Evolutionary conservation across 1,140 invertebrate species (phyloP).

Genomic region (Cyclargus thomasi): DNA sequence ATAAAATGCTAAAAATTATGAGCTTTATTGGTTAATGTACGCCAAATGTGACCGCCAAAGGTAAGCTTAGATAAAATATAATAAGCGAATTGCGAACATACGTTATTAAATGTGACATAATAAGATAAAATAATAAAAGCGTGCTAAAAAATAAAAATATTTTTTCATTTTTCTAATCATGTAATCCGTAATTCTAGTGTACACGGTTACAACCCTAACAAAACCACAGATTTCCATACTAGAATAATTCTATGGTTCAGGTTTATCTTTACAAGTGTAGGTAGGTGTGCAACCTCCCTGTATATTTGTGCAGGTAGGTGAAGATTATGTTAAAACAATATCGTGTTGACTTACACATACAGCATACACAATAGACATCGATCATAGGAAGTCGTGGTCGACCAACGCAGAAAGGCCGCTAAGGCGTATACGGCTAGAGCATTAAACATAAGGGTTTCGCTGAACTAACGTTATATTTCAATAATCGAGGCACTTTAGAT

Average conservation of each 20-base stretch:
- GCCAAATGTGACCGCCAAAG: not conserved
- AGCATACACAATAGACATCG: no score
- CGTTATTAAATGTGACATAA: not conserved
- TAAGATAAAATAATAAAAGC: not conserved
- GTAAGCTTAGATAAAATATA: not conserved
- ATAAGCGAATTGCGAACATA: not conserved
- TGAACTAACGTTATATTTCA: constrained; percentile 7
- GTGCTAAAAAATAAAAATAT: not conserved
- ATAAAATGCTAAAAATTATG: constrained; percentile 4
- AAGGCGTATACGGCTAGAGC: not conserved
- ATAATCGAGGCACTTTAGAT: constrained; percentile 9
- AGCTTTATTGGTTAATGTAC: not conserved
- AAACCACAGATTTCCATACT: no score
- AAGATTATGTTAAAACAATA: no score
- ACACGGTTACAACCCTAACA: no score
- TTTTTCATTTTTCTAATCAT: constrained; percentile 1
- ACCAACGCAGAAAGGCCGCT: no score
- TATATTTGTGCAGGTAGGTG: no score
- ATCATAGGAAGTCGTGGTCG: no score
- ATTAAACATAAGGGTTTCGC: not conserved
- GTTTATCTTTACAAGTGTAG: no score
- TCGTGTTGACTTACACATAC: no score
- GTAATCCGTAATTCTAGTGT: no score
- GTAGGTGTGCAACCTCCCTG: no score
- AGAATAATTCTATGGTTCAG: no score